These are phyloP conservation scores for Theonella swinhoei DNA, from an alignment of 37 sponge, comb jelly and placozoan genomes.

Conservation along the genomic window DNA sequence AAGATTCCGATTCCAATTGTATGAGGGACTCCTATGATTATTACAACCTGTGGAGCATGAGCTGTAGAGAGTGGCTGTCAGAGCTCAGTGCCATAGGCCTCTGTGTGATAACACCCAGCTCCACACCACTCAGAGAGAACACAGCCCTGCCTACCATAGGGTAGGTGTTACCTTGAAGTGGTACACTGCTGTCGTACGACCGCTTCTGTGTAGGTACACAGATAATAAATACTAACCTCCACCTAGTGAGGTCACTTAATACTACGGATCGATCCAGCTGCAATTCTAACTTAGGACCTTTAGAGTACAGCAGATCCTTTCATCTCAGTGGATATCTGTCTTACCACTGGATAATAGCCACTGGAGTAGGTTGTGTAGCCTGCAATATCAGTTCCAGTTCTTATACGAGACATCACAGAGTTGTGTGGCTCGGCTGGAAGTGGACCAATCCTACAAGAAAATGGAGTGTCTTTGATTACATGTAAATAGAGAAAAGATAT, in stretches of 20 bases:
- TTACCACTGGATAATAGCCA: slow-evolving; percentile 41
- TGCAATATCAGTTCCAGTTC: neutral
- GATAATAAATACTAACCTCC: neutral
- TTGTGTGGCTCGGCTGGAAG: neutral
- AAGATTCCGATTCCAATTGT: neutral
- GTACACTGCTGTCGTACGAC: neutral
- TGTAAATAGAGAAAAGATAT: too few relatives aligned
- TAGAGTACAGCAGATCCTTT: too few relatives aligned
- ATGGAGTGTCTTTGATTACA: too few relatives aligned
- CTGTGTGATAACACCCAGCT: slow-evolving; percentile 3
- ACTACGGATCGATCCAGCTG: too few relatives aligned
- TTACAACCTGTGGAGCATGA: slow-evolving; percentile 32
- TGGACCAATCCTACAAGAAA: neutral
- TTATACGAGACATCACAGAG: neutral
- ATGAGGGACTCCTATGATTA: neutral
- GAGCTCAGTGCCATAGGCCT: slow-evolving; percentile 31
- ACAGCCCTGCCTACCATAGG: slow-evolving; percentile 28
- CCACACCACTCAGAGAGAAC: neutral
- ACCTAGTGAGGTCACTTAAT: too few relatives aligned
- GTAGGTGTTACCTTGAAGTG: slow-evolving; percentile 26
- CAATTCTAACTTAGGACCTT: too few relatives aligned
- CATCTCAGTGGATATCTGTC: too few relatives aligned
- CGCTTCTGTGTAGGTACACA: neutral
- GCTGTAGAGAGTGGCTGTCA: neutral
- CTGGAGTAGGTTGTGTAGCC: slow-evolving; percentile 27